Evolutionary conservation across 2,797 vertebrate species (phyloP).

Genomic region (Linurgus olivaceus): DNA sequence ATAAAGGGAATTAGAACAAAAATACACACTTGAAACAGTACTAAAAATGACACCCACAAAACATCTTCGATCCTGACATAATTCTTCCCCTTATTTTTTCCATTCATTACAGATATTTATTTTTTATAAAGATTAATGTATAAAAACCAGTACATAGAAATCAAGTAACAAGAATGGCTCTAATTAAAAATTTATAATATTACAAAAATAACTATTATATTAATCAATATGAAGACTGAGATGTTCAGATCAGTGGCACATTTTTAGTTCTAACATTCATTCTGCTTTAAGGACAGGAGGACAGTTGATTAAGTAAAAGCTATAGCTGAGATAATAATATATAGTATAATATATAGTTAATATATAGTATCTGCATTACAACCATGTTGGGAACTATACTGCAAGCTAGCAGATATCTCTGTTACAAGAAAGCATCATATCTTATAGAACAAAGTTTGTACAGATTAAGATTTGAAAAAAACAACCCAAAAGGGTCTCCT

Average conservation of each 20-base stretch:
- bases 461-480: background rate
- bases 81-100: background rate
- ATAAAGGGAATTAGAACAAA: background rate
- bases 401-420: background rate
- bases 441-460: background rate
- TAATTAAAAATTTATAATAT: slow-evolving; percentile 43
- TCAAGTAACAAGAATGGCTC: slow-evolving; percentile 2
- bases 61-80: background rate
- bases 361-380: background rate
- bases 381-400: background rate
- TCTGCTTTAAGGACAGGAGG: background rate
- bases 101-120: background rate
- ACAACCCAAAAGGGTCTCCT: background rate
- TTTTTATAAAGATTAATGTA: slow-evolving; percentile 23
- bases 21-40: background rate
- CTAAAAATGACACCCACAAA: background rate
- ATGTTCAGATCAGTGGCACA: slow-evolving; percentile 18
- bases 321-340: background rate
- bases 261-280: slow-evolving; percentile 50
- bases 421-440: background rate
- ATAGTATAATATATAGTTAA: no score
- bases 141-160: slow-evolving; percentile 4
- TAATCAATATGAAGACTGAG: slow-evolving; percentile 39
- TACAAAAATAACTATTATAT: slow-evolving; percentile 48
- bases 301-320: background rate